These are phyloP conservation scores for Phyllopteryx taeniolatus DNA, from an alignment of 2,113 vertebrate species.

Conservation along the genomic window DNA sequence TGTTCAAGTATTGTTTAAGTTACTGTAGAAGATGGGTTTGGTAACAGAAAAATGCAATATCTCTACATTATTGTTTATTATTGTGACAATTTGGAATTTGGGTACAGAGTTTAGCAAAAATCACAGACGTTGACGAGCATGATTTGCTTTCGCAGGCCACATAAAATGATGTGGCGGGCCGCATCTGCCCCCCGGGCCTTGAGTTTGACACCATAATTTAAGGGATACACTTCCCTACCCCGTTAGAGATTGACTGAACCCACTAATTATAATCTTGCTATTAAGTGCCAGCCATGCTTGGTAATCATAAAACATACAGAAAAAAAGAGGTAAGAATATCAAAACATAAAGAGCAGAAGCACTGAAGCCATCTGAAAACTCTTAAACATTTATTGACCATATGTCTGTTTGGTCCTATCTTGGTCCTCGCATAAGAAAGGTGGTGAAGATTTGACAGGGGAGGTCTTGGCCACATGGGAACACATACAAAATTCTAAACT, in stretches of 20 bases:
- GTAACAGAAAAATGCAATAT: too few species aligned
- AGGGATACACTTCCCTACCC: constrained; percentile 9
- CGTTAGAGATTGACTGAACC: constrained; percentile 48
- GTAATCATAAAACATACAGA: constrained; percentile 41
- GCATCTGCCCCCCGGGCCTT: too few species aligned
- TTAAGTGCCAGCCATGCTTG: constrained; percentile 45
- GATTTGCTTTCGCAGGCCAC: too few species aligned
- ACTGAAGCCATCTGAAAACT: constrained; percentile 19
- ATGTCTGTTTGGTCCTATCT: constrained; percentile 15
- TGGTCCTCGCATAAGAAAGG: constrained; percentile 4
- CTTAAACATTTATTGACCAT: constrained; percentile 9
- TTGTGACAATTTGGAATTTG: too few species aligned
- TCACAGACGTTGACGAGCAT: too few species aligned
- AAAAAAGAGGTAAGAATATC: constrained; percentile 29
- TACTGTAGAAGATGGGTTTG: too few species aligned
- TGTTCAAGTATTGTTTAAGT: too few species aligned
- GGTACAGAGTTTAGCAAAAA: too few species aligned
- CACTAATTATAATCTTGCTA: constrained; percentile 56
- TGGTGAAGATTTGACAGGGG: constrained; percentile 24
- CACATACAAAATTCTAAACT: constrained; percentile 24
- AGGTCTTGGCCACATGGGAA: constrained; percentile 15
- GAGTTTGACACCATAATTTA: not conserved
- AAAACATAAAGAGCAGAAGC: constrained; percentile 16
- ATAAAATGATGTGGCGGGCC: too few species aligned
- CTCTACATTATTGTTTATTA: too few species aligned